These are phyloP conservation scores for Mustela lutreola DNA, from an alignment of 2,113 vertebrate genomes.

Conservation along the genomic window DNA sequence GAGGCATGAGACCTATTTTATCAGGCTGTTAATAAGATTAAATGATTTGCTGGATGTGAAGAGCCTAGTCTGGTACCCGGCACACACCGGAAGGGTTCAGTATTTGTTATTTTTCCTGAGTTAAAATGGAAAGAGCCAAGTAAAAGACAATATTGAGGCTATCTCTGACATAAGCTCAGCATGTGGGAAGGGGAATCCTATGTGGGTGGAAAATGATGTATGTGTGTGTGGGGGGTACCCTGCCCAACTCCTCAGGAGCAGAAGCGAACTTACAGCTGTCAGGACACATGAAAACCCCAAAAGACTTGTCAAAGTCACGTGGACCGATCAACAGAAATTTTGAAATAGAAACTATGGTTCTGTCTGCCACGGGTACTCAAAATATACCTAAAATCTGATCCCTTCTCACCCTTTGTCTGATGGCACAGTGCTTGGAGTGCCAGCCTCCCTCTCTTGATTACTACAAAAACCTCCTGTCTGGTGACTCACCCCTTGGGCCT, in stretches of 20 bases:
- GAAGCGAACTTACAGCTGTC: background rate
- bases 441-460: background rate
- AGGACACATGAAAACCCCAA: background rate
- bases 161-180: background rate
- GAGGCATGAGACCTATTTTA: background rate
- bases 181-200: background rate
- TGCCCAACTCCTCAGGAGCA: background rate
- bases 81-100: background rate
- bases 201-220: background rate
- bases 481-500: background rate
- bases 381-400: background rate
- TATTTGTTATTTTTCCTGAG: background rate
- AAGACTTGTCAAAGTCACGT: background rate
- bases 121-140: constrained; percentile 53
- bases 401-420: background rate
- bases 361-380: background rate
- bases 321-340: background rate
- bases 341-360: background rate
- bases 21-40: background rate
- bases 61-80: background rate
- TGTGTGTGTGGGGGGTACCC: too few species aligned
- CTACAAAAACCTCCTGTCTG: background rate
- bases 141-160: background rate
- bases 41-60: background rate
- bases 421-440: background rate